Evolutionary conservation across 2,888 invertebrate species (phyloP), one percentile per base, ranked within the genome.

Genomic region (Hemicrepidius hirtus): DNA sequence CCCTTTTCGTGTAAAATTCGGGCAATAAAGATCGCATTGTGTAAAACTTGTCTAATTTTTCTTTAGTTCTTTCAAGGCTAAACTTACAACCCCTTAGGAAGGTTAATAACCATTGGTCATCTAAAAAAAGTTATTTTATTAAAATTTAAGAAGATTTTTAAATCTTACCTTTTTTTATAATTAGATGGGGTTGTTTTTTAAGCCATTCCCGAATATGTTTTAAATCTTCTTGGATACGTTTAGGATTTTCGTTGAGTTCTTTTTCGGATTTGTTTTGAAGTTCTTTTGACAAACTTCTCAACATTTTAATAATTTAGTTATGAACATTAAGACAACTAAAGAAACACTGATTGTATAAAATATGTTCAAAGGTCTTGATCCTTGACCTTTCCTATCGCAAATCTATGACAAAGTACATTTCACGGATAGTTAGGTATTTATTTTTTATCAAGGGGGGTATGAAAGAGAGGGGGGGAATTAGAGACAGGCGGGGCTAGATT

Each of bases 1-100:
- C 88, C 77, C 88, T 85, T 71, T 87, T 80, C 5, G 86, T 85
- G 76, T 89, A 89, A 74, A 91, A 86, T 77, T 91, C 91, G 0
- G 92, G 91, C 0, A 90, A 86, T 37, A 89, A 84, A 3, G 87
- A 87, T 74, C 89, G 88, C 80, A 89, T 82, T 9, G 90, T 90
- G 79, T 91, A 91, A 79, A 88, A 91, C 85, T 88, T 88, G 73
- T 90, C 90, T 35, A 90, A 76, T 77, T 90, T 90, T 76, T 88
- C 86, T 81, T 90, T 90, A 44, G 87, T 87, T 74, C 87, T 85
- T 78, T 89, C 89, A 44, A 89, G 78, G 64, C 89, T 89, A 81
- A 88, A 89, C 82, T 90, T 90, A 76, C 87, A 87, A 53, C 89
- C 89, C 3, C 90, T 86, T 18, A 90, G 82, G 83, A 89, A 90